Conservation (phyloP, 2,888 invertebrate genomes). For the Synergus gifuensis region DNA sequence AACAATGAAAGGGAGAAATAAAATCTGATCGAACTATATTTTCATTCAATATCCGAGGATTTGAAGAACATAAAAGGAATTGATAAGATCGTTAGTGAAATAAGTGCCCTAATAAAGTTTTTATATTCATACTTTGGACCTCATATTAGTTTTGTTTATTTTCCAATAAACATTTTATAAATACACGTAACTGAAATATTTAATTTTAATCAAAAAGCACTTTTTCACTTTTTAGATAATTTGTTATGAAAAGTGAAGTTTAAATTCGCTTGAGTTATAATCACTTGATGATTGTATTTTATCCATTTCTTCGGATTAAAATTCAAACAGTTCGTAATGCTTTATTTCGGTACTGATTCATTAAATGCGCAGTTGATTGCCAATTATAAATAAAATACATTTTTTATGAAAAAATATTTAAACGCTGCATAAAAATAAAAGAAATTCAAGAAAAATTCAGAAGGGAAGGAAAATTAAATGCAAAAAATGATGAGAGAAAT, state of each 20-base stretch:
- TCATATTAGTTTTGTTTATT: neutral
- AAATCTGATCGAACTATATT: neutral
- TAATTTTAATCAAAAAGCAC: neutral
- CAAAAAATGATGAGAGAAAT: neutral
- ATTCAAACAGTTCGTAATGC: too few species aligned
- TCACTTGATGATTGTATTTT: neutral
- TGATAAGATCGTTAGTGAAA: neutral
- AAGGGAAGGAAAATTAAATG: neutral
- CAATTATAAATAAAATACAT: neutral
- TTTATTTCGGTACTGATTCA: too few species aligned
- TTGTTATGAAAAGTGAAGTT: neutral
- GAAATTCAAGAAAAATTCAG: neutral
- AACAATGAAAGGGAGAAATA: neutral
- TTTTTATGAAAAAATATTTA: neutral
- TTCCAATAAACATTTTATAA: too few species aligned
- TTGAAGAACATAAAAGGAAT: neutral
- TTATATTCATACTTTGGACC: neutral
- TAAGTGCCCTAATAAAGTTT: neutral
- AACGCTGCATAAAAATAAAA: neutral
- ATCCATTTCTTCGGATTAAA: neutral
- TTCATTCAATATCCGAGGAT: neutral
- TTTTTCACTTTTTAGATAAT: neutral
- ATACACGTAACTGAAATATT: neutral
- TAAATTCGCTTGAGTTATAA: neutral
- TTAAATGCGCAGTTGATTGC: neutral